Evolutionary conservation across 2,113 vertebrate species (phyloP).

Genomic region (Rousettus leschenaultii): DNA sequence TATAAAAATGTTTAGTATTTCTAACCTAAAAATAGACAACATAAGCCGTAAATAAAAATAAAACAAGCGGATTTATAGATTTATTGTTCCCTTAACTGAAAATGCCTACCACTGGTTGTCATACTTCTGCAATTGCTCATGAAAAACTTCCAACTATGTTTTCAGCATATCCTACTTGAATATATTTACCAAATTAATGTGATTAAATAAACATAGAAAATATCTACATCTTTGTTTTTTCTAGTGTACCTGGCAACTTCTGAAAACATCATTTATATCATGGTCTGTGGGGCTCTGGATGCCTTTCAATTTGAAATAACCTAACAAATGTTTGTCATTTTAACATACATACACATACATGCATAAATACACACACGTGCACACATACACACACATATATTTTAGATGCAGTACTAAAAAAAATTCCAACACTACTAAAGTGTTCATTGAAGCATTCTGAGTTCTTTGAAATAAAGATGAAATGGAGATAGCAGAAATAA

Average conservation of each 20-base stretch:
- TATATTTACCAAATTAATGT: neutral
- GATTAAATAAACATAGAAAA: neutral
- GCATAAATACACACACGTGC: neutral
- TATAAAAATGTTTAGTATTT: slow-evolving; percentile 31
- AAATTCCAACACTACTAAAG: neutral
- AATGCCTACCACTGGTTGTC: neutral
- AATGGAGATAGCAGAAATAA: neutral
- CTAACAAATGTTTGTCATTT: neutral
- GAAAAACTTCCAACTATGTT: neutral
- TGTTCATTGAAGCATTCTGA: neutral
- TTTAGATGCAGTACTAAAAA: neutral
- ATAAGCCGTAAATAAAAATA: neutral
- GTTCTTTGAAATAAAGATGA: neutral
- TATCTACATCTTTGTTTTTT: neutral
- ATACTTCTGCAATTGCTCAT: neutral
- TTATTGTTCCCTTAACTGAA: neutral
- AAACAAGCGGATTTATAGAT: neutral
- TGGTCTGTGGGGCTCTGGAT: neutral
- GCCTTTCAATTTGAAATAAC: neutral
- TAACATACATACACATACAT: neutral
- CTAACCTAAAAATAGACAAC: neutral
- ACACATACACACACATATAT: neutral
- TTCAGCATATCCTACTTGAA: neutral
- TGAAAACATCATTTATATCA: neutral
- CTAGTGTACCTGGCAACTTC: neutral